Percentiles rank a stretch among this genome's conserved stretches.
Conservation (phyloP, 2,888 invertebrate genomes). For the Agonopterix alstromeriana region DNA sequence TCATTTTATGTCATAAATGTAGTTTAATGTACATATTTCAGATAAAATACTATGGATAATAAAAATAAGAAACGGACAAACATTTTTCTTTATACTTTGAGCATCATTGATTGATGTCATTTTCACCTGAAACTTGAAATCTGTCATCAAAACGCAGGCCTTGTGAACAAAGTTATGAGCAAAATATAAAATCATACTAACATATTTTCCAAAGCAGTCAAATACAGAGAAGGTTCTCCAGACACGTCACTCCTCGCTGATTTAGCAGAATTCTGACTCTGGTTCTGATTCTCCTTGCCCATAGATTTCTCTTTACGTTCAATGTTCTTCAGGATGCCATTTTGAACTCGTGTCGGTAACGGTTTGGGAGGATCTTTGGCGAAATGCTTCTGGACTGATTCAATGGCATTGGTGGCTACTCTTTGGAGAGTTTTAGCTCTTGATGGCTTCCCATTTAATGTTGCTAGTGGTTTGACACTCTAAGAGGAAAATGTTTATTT, state of each 20-base stretch:
- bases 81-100: too few relatives aligned
- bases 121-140: too few relatives aligned
- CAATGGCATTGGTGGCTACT: conserved; percentile 55
- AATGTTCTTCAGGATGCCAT: conserved; percentile 65
- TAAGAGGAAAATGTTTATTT: conserved; percentile 25
- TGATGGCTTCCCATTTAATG: conserved; percentile 53
- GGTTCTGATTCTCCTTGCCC: conserved; percentile 47
- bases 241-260: conserved; percentile 81
- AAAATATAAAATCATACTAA: conserved; percentile 39
- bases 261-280: conserved; percentile 49
- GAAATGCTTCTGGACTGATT: conserved; percentile 60
- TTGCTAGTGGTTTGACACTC: conserved; percentile 53
- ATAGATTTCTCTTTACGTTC: conserved; percentile 33
- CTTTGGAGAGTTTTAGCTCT: conserved; percentile 64
- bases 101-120: too few relatives aligned
- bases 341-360: conserved; percentile 46
- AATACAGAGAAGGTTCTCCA: conserved; percentile 85
- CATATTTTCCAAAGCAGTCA: conserved; percentile 86
- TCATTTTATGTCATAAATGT: too few relatives aligned
- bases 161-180: neutral
- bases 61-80: too few relatives aligned
- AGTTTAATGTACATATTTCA: too few relatives aligned
- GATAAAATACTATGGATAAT: too few relatives aligned
- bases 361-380: conserved; percentile 52
- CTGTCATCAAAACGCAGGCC: neutral